Base-by-base conservation (phyloP, 1,140 invertebrate genomes). In the Lutraria rhynchaena region DNA sequence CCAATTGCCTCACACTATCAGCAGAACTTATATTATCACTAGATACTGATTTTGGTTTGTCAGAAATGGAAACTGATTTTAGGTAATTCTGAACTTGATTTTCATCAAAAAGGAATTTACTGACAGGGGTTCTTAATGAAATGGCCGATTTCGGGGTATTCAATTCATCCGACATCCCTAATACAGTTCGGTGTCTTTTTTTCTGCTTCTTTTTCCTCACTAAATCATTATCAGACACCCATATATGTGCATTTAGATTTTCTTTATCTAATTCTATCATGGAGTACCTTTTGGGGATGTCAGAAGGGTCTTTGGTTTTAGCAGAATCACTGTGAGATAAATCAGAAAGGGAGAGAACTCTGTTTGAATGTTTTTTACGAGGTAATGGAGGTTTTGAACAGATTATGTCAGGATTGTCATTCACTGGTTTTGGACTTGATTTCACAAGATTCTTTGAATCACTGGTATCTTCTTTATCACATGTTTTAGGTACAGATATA, bases 31-130 rank as follows among this genome's bases (percentile, higher is more conserved):
- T n/a, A 57, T 70, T 61, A 60, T 80, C 76, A 80, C 65, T 80
- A n/a, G 76, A 80, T 4, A 67, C 22, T 7, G 76, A 80, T 33
- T 49, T 70, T 35, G 27, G 41, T 60, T 57, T 60, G 24, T 75
- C 71, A n/a, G 35, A 29, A 27, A 35, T 77, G 19, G 60, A 31
- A 0, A 77, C 27, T 19, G 75, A 49, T 65, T 77, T 77, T 15
- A 67, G 33, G 33, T 65, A 77, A 11, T 37, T 63, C n/a, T 41
- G 27, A 17, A 80, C 41, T 11, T 80, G 76, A 19, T 46, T 44
- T 35, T 69, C 76, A 70, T 80, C 76, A 70, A 80, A 80, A 19
- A 80, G 31, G 70, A 80, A 80, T 37, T 31, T 57, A n/a, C 46
- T 24, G 22, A 37, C 49, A 67, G 46, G n/a, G 35, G 15, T 29